Evolutionary conservation across 2,113 vertebrate species (phyloP), one percentile per base, ranked within the genome.

Genomic region (Ophiodon elongatus): DNA sequence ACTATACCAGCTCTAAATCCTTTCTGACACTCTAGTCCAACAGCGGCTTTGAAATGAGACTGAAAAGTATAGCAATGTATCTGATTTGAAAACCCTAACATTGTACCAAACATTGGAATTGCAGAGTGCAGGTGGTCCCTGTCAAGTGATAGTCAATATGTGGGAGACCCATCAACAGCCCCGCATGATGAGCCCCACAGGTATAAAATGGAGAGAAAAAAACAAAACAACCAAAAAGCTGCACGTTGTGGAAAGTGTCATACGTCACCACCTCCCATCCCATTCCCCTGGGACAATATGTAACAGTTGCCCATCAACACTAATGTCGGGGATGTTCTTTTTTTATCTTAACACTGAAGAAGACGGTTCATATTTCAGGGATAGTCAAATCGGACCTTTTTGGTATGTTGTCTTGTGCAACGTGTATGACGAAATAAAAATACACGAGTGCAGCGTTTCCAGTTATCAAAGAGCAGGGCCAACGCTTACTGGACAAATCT

Each of bases 151-250:
- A 97, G 95, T 99, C 97, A 97, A 96, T 97, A 96, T 94, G 96
- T 99, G 98, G 98, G 98, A 99, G 97, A 99, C 97, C 95, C 98
- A 99, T 97, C 98, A 96, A 89, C 97, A 96, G 83, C 97, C 98
- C 95, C 97, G 98, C 96, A 96, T 96, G 95, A 96, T 99, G 96
- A 98, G 95, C 94, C 97, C 97, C 96, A 97, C 98, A 99, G 98
- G 98, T 99, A 99, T 15, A 59, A 11, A 59, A 59, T 29, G 25
- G 97, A 96, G 43, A 74, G 27, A 47, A 80, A 72, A 65, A n/a
- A n/a, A n/a, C n/a, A n/a, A n/a, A n/a, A n/a, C n/a, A n/a, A n/a
- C n/a, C n/a, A n/a, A n/a, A n/a, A 85, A 4, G 37, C 31, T 83
- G 64, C 87, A 88, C 21, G 0, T 4, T 79, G 82, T 88, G 39